Evolutionary conservation across 2,113 vertebrate species (phyloP), one percentile per base, ranked within the genome.

Genomic region (Prinia subflava): DNA sequence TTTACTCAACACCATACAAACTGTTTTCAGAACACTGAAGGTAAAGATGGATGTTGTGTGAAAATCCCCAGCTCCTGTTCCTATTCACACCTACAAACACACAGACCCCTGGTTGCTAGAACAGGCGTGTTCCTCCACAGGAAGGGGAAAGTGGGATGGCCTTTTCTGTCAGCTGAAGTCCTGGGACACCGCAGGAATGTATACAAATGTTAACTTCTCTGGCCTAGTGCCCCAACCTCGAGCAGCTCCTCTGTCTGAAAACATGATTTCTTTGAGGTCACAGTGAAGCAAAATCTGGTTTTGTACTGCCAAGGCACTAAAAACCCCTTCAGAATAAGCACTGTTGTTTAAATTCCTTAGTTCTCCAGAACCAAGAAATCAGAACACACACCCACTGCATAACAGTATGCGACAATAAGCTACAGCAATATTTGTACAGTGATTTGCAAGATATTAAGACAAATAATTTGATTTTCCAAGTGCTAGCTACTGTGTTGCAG

Each of bases 1-100:
- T 92, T 90, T 71, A 84, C 60, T 79, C 95, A 94, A 83, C 90
- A 95, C 79, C 60, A 47, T 15, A 79, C 46, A 84, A 11, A 22
- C 60, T 46, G 85, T 81, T 97, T 97, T 81, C 75, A 89, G 90
- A 92, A 90, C 87, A 57, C 25, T 37, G 70, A 96, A 64, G 76
- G 83, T 81, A 83, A 93, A 89, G 39, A 46, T 80, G 77, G 68
- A 60, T 55, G 64, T 64, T 88, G 47, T 55, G 70, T 67, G 76
- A 90, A 93, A 89, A 71, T 73, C 88, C 44, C 69, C 56, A n/a
- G 62, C 77, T 94, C 78, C 33, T 69, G 59, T 42, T 96, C 70
- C 83, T 60, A n/a, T 78, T 86, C 92, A 94, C 56, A 95, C 74
- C 82, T 89, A 65, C 70, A 41, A 62, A 70, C 39, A 63, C 77